Evolutionary conservation across 2,888 invertebrate species (phyloP).

Genomic region (Megamerina dolium): DNA sequence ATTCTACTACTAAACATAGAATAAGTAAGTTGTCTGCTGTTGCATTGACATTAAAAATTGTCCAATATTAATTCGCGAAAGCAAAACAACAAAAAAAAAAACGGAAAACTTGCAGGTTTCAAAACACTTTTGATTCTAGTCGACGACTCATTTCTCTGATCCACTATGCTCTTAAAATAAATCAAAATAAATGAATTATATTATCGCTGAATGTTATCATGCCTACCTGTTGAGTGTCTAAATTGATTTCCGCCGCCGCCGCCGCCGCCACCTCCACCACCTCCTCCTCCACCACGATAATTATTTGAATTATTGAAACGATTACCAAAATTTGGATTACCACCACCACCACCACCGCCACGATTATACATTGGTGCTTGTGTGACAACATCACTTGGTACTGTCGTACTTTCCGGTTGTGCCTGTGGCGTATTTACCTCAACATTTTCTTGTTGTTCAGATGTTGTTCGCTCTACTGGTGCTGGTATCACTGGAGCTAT

Average conservation of each 20-base stretch:
- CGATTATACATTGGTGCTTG: constrained; percentile 62
- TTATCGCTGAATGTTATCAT: too few species aligned
- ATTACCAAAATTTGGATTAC: constrained; percentile 33
- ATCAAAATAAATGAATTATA: too few species aligned
- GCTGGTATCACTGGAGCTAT: not conserved
- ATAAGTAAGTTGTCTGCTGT: too few species aligned
- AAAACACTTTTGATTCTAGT: too few species aligned
- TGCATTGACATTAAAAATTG: too few species aligned
- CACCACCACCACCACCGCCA: constrained; percentile 53
- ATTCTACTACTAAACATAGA: too few species aligned
- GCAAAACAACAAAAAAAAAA: too few species aligned
- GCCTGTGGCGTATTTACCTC: not conserved
- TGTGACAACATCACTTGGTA: constrained; percentile 31
- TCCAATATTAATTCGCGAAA: too few species aligned
- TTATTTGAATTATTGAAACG: constrained; percentile 30
- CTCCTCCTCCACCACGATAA: constrained; percentile 32
- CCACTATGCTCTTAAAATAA: too few species aligned
- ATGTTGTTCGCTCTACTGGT: not conserved
- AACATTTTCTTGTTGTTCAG: not conserved
- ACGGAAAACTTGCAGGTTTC: too few species aligned
- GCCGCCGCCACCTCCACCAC: too few species aligned
- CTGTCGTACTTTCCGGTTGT: not conserved
- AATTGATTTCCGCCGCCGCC: constrained; percentile 28
- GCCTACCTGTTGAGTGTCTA: constrained; percentile 29
- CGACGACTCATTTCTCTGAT: too few species aligned